These are phyloP conservation scores for Lagria hirta DNA, from an alignment of 2,888 invertebrate genomes.

Conservation along the genomic window DNA sequence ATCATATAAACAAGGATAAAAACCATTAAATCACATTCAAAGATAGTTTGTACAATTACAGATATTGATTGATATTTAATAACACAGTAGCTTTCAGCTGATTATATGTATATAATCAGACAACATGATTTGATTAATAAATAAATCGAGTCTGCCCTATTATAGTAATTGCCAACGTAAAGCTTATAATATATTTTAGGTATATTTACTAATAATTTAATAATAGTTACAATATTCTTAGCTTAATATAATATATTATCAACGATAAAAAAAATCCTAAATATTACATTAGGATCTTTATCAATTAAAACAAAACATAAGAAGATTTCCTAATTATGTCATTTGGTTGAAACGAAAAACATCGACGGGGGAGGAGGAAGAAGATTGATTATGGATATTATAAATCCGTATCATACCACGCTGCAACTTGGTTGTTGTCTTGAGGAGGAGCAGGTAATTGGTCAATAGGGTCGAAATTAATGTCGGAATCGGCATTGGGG, in stretches of 20 bases:
- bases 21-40: slow-evolving; percentile 9
- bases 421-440: slow-evolving; percentile 89
- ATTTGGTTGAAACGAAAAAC: slow-evolving; percentile 20
- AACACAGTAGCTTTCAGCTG: no score
- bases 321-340: slow-evolving; percentile 12
- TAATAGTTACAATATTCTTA: slow-evolving; percentile 13
- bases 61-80: no score
- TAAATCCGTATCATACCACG: slow-evolving; percentile 97
- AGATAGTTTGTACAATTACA: slow-evolving; percentile 17
- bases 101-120: slow-evolving; percentile 11
- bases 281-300: slow-evolving; percentile 10
- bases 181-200: slow-evolving; percentile 12
- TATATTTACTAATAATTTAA: slow-evolving; percentile 20
- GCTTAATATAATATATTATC: no score
- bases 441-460: slow-evolving; percentile 81
- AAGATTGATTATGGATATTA: no score
- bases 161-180: no score
- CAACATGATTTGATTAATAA: no score
- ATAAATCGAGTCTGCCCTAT: no score
- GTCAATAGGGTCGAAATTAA: slow-evolving; percentile 77
- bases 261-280: slow-evolving; percentile 17
- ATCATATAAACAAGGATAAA: slow-evolving; percentile 2
- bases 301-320: slow-evolving; percentile 9
- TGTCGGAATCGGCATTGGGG: slow-evolving; percentile 62
- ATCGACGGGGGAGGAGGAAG: slow-evolving; percentile 18